Conservation (phyloP, 1,140 invertebrate genomes). For the Drosophila watanabei region DNA sequence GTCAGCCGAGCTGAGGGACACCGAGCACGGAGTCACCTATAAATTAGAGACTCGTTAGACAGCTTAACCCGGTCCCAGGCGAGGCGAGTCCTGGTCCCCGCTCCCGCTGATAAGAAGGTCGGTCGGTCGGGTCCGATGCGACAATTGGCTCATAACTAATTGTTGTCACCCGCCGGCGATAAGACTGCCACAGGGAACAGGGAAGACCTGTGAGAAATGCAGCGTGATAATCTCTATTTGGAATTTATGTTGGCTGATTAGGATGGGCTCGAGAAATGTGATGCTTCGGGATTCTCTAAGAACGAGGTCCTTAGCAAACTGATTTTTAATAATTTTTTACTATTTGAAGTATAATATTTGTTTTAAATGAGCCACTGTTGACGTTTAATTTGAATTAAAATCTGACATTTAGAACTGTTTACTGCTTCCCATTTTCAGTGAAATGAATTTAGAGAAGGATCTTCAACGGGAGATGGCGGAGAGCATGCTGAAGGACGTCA, state of each 20-base stretch:
- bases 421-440: not conserved
- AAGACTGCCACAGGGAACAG: not conserved
- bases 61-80: constrained; percentile 23
- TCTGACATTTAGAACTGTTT: not conserved
- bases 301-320: too few relatives aligned
- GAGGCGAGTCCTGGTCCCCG: constrained; percentile 15
- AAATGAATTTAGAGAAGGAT: constrained; percentile 21
- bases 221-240: constrained; percentile 30
- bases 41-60: constrained; percentile 78
- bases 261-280: constrained; percentile 9
- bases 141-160: constrained; percentile 72
- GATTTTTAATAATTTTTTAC: not conserved
- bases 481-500: constrained; percentile 36
- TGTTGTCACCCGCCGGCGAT: constrained; percentile 47
- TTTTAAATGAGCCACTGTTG: too few relatives aligned
- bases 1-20: constrained; percentile 52
- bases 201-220: constrained; percentile 23
- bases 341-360: not conserved
- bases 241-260: constrained; percentile 65
- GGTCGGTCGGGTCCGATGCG: constrained; percentile 7
- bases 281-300: not conserved
- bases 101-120: constrained; percentile 61
- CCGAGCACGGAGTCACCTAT: constrained; percentile 53
- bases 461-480: constrained; percentile 6
- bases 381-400: not conserved